phyloP scores from a whole-genome alignment of 2,888 invertebrate species.

The Amorpha juglandis region DNA sequence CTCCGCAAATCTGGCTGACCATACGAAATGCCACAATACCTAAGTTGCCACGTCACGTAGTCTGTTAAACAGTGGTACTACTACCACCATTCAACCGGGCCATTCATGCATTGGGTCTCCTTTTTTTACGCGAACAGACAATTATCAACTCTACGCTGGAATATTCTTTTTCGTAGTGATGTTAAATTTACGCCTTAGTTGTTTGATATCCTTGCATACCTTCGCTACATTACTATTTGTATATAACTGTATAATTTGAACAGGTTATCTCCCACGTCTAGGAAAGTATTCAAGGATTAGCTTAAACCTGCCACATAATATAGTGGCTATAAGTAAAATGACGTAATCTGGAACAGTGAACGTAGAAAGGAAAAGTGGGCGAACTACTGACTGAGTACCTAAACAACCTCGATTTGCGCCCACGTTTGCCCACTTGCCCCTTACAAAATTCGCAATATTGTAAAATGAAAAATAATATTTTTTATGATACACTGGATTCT shows the following conservation, averaged over 20 bases:
- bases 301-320: conserved; percentile 40
- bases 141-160: too few species aligned
- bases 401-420: conserved; percentile 72
- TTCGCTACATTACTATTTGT: neutral
- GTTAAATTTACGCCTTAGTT: too few species aligned
- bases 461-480: neutral
- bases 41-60: too few species aligned
- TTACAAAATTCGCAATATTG: conserved; percentile 27
- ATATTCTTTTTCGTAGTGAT: too few species aligned
- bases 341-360: conserved; percentile 81
- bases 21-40: too few species aligned
- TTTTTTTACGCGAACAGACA: too few species aligned
- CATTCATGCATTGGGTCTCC: too few species aligned
- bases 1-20: too few species aligned
- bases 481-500: neutral
- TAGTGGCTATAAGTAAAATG: conserved; percentile 52
- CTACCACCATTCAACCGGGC: too few species aligned
- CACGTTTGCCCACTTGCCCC: conserved; percentile 59
- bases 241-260: neutral
- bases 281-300: conserved; percentile 35
- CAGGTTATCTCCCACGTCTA: conserved; percentile 30
- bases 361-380: conserved; percentile 83
- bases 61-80: too few species aligned
- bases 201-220: neutral
- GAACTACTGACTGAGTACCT: conserved; percentile 60